Evolutionary conservation across 2,797 vertebrate genomes (phyloP), one percentile per base, ranked within the genome.

Genomic region (Sebastes minor): DNA sequence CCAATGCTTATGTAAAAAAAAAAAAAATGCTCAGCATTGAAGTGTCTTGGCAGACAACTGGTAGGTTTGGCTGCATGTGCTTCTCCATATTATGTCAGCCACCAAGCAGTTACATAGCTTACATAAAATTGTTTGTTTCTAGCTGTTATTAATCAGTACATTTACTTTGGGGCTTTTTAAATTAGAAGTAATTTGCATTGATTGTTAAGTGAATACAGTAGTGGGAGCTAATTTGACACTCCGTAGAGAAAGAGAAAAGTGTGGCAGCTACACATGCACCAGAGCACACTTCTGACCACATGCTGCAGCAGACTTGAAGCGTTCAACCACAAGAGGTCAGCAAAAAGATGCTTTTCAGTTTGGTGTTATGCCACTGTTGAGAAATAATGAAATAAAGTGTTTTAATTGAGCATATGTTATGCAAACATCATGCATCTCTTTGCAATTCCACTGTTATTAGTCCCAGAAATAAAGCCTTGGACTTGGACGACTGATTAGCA

Each of bases 271-370:
- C 10, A 25, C 3, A 18, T 38, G 55, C 38, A 61, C 35, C 25
- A 20, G 35, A 35, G 11, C 8, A 27, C 28, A 25, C 55, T 38
- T 25, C 46, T 55, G 28, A 25, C 22, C 7, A 23, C 35, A 46
- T 27, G 46, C 42, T 72, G 66, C 28, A 66, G 25, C 30, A 63
- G 8, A 14, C 35, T 12, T 59, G 18, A 23, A 8, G 20, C 16
- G 8, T 69, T 71, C n/a, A 46, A 13, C 84, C 85, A 87, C 85
- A 63, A 84, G 86, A 85, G 82, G 82, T 84, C 83, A 85, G 71
- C 86, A 12, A 55, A 35, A 49, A 33, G 1, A 16, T 55, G 9
- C 16, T 79, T 74, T 76, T 63, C 12, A 55, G 42, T 78, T 70
- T 38, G 11, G 13, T 30, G 14, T 68, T 11, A 9, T 23, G 27